Evolutionary conservation across 1,140 invertebrate species (phyloP).

Genomic region (Anadara kagoshimensis): DNA sequence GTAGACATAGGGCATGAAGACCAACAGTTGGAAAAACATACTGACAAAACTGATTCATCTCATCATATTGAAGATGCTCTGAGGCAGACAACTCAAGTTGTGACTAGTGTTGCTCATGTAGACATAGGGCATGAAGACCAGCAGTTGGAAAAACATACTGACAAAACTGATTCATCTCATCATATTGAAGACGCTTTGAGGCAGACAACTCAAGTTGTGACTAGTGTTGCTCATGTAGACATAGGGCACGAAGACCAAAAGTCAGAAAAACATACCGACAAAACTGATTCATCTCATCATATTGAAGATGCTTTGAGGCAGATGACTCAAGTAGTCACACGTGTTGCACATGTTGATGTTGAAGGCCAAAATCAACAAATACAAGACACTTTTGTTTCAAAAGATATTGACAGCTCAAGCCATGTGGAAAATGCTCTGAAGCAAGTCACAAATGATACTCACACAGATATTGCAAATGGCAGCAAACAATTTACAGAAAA

Average conservation of each 20-base stretch:
- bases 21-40: not conserved
- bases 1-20: not conserved
- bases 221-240: conserved; percentile 3
- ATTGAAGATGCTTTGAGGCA: not conserved
- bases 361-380: too few relatives aligned
- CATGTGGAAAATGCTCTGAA: too few relatives aligned
- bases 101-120: not conserved
- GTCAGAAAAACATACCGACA: not conserved
- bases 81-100: not conserved
- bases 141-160: not conserved
- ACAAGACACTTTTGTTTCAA: too few relatives aligned
- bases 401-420: too few relatives aligned
- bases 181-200: not conserved
- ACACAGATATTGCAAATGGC: too few relatives aligned
- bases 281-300: too few relatives aligned
- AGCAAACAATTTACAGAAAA: too few relatives aligned
- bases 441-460: too few relatives aligned
- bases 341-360: not conserved
- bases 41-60: not conserved
- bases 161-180: not conserved
- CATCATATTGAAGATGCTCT: not conserved
- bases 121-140: not conserved
- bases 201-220: not conserved
- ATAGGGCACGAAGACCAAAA: not conserved
- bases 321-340: too few relatives aligned